These are phyloP conservation scores for Echinarachnius parma DNA, from an alignment of 53 echinoderm and acorn worm species.

Conservation along the genomic window DNA sequence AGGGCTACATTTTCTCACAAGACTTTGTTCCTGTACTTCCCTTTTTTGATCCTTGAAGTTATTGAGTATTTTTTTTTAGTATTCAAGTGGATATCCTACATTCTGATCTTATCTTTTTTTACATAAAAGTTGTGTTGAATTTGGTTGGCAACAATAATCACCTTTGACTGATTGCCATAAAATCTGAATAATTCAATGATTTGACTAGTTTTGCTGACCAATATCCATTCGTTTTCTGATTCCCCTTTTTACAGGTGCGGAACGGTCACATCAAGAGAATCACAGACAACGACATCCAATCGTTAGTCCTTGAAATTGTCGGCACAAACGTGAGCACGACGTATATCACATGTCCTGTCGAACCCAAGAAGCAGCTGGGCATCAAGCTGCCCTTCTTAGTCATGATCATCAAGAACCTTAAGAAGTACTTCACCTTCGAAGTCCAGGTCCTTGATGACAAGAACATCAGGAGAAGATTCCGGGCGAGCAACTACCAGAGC, in stretches of 20 bases:
- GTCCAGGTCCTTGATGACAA: constrained; percentile 98
- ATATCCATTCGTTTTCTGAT: constrained; percentile 4
- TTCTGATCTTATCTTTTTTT: no score
- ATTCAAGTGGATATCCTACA: no score
- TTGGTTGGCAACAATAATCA: no score
- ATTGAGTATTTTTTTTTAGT: no score
- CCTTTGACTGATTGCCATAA: no score
- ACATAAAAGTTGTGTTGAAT: no score
- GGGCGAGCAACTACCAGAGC: constrained; percentile 99
- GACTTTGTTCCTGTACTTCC: no score
- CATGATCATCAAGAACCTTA: constrained; percentile 99
- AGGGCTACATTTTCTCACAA: no score
- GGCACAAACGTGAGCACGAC: constrained; percentile 98
- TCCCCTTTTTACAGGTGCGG: constrained; percentile 58
- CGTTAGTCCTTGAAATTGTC: constrained; percentile 89
- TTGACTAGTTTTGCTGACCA: no score
- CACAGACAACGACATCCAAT: constrained; percentile 98
- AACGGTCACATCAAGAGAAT: constrained; percentile 99
- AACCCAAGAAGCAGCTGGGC: constrained; percentile 72
- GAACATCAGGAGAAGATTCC: constrained; percentile 86
- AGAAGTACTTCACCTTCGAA: constrained; percentile 99
- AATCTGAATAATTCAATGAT: no score
- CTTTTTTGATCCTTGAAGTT: no score
- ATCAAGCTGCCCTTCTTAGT: constrained; percentile 96
- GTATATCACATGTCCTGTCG: constrained; percentile 76